These are phyloP conservation scores for Oreocharis arfaki DNA, from an alignment of 2,113 vertebrate genomes.

Conservation along the genomic window DNA sequence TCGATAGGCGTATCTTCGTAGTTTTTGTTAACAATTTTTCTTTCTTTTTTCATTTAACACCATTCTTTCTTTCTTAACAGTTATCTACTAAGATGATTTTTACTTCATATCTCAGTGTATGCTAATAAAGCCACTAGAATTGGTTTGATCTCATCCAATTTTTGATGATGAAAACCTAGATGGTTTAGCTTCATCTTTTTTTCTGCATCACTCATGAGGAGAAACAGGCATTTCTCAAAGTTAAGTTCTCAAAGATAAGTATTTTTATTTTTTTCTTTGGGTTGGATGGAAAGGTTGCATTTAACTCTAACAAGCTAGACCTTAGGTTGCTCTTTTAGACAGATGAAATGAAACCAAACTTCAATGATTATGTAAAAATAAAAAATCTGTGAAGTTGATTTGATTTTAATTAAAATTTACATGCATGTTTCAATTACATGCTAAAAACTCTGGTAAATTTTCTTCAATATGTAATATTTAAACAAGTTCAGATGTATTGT, in stretches of 20 bases:
- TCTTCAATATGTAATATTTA: background rate
- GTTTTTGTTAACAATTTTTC: background rate
- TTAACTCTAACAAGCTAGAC: background rate
- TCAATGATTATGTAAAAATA: background rate
- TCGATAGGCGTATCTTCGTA: background rate
- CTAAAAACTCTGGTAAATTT: background rate
- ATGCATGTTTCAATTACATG: rapidly evolving
- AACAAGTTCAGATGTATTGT: background rate
- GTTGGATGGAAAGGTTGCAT: background rate
- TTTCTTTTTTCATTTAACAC: background rate
- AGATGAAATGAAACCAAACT: background rate
- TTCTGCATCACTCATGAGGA: background rate
- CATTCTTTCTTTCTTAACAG: background rate
- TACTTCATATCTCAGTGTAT: background rate
- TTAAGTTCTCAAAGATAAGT: background rate
- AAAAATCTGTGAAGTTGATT: background rate
- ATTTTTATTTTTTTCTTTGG: background rate
- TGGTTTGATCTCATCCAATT: background rate
- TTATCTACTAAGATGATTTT: background rate
- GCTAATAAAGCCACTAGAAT: background rate
- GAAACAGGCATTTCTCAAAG: background rate
- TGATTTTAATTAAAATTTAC: background rate
- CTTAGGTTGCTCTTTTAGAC: background rate
- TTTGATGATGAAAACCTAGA: background rate
- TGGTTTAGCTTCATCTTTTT: background rate